A percentile compares a stretch with the other conserved stretches of the same genome.
These are phyloP conservation scores for Nautilus pompilius DNA, from an alignment of 1,140 invertebrate genomes.

Conservation along the genomic window DNA sequence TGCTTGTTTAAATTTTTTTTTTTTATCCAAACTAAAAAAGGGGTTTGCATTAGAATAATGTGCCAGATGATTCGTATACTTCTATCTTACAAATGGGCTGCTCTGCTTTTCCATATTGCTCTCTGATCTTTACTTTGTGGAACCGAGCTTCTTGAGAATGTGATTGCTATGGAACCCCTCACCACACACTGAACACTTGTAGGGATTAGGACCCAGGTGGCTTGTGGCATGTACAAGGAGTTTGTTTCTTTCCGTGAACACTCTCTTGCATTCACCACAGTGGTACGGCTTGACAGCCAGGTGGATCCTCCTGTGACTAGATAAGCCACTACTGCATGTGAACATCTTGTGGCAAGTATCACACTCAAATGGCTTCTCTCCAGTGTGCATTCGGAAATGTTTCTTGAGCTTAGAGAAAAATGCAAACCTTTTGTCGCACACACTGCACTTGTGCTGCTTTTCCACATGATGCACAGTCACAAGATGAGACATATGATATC, in stretches of 20 bases:
- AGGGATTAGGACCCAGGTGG: constrained; percentile 84
- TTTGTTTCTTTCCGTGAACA: background rate
- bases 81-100: too few relatives aligned
- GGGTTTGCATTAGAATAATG: too few relatives aligned
- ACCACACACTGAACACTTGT: constrained; percentile 80
- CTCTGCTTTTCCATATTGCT: too few relatives aligned
- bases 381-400: background rate
- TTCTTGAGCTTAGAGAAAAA: too few relatives aligned
- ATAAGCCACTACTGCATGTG: background rate
- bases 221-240: constrained; percentile 13
- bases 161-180: constrained; percentile 65
- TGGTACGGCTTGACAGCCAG: background rate
- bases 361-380: background rate
- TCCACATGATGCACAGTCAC: background rate
- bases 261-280: background rate
- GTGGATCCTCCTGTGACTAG: background rate
- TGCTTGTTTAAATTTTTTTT: too few relatives aligned
- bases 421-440: too few relatives aligned
- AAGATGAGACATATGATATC: too few relatives aligned
- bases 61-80: too few relatives aligned
- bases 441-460: background rate
- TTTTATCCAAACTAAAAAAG: too few relatives aligned
- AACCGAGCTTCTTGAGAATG: too few relatives aligned
- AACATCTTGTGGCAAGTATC: background rate
- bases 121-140: too few relatives aligned